phyloP scores from a whole-genome alignment of 1,140 invertebrate species.

The Trichoplusia ni region DNA sequence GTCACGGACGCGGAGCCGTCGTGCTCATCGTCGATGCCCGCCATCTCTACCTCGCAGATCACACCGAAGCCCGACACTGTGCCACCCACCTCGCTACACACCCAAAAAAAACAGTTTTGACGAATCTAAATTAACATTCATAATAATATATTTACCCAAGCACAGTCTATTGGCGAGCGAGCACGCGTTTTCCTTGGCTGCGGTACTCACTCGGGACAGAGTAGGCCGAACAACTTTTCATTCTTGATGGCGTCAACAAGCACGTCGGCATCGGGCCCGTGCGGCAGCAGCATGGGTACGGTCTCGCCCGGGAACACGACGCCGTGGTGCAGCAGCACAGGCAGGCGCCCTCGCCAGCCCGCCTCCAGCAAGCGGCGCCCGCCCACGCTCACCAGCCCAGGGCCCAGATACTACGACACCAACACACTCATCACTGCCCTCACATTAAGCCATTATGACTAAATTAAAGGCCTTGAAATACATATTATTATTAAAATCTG shows the following conservation, averaged over 20 bases:
- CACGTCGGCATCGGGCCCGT: conserved; percentile 45
- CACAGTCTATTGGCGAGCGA: too few species aligned
- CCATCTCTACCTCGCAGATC: conserved; percentile 73
- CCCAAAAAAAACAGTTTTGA: not conserved
- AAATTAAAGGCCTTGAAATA: too few species aligned
- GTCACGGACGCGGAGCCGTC: conserved; percentile 42
- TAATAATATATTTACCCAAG: too few species aligned
- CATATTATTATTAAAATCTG: too few species aligned
- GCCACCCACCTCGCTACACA: conserved; percentile 49
- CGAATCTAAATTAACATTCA: too few species aligned
- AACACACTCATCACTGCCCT: not conserved
- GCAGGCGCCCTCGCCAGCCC: conserved; percentile 67
- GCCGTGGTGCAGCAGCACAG: conserved; percentile 62
- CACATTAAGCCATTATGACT: too few species aligned
- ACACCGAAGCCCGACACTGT: conserved; percentile 66
- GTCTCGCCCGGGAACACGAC: conserved; percentile 77
- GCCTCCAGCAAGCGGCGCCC: conserved; percentile 66
- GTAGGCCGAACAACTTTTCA: conserved; percentile 68
- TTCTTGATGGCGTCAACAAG: conserved; percentile 49
- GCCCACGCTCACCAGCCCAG: conserved; percentile 48
- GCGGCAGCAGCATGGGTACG: conserved; percentile 68
- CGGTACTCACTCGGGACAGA: conserved; percentile 74
- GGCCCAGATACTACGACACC: conserved; percentile 65
- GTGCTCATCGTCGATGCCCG: conserved; percentile 12
- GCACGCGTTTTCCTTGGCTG: too few species aligned